These are phyloP conservation scores for Tipula unca DNA, from an alignment of 2,888 invertebrate species.

Conservation along the genomic window DNA sequence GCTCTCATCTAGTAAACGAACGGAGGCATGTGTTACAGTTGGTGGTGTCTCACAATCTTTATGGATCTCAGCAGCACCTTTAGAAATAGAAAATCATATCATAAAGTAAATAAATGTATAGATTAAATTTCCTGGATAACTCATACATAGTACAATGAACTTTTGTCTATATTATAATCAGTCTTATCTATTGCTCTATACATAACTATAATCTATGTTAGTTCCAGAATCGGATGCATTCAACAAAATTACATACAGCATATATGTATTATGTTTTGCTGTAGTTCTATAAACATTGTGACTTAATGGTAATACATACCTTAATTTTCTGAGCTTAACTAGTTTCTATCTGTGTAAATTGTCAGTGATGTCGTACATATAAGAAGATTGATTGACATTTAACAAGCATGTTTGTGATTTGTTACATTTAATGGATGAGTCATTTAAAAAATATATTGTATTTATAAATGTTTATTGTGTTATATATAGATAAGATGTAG, in stretches of 20 bases:
- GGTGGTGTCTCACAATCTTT: conserved; percentile 38
- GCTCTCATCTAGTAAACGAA: conserved; percentile 31
- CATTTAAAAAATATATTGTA: neutral
- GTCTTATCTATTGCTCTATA: too few relatives aligned
- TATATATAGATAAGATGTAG: neutral
- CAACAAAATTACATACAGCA: neutral
- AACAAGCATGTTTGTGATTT: neutral
- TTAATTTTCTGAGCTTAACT: neutral
- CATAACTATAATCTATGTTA: too few relatives aligned
- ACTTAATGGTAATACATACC: neutral
- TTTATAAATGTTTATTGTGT: neutral
- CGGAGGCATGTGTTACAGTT: conserved; percentile 32
- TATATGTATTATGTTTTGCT: neutral
- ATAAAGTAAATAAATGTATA: neutral
- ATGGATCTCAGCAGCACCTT: conserved; percentile 26
- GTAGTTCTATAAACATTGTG: neutral
- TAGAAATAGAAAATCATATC: neutral
- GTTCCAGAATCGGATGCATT: neutral
- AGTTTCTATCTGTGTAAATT: neutral
- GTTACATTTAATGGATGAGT: neutral
- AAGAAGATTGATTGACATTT: conserved; percentile 2
- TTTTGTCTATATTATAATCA: neutral
- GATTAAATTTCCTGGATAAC: neutral
- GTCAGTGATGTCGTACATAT: neutral
- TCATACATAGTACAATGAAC: neutral